Evolutionary conservation across 2,888 invertebrate species (phyloP).

Genomic region (Thera obeliscata): DNA sequence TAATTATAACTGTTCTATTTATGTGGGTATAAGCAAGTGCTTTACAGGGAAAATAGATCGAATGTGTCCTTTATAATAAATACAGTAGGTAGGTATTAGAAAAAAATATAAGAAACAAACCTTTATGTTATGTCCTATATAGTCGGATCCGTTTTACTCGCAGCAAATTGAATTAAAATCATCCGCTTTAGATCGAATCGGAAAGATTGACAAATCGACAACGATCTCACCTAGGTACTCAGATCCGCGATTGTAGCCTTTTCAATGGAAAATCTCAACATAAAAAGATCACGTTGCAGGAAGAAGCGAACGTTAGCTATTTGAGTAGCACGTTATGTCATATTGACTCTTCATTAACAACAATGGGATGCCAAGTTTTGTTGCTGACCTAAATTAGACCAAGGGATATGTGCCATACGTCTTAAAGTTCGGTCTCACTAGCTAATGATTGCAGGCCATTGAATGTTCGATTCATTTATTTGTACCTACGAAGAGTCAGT

Average conservation of each 20-base stretch:
- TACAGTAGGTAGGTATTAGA: no score
- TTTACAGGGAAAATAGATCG: no score
- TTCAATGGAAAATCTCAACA: slow-evolving; percentile 6
- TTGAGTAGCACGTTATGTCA: slow-evolving; percentile 40
- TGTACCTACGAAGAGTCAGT: slow-evolving; percentile 33
- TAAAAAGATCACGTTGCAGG: slow-evolving; percentile 19
- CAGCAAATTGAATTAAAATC: no score
- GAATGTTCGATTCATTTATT: slow-evolving; percentile 36
- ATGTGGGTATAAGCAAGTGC: no score
- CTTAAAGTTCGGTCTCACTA: slow-evolving; percentile 23
- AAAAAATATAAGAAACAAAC: no score
- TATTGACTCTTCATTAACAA: slow-evolving; percentile 43
- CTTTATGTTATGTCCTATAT: no score
- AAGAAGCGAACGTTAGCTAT: slow-evolving; percentile 30
- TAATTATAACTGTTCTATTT: no score
- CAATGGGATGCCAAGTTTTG: slow-evolving; percentile 43
- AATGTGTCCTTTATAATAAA: no score
- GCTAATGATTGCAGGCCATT: slow-evolving; percentile 31
- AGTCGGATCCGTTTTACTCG: no score
- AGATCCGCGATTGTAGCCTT: background rate
- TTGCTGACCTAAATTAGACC: slow-evolving; percentile 38
- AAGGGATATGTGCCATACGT: slow-evolving; percentile 28
- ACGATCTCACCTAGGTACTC: no score
- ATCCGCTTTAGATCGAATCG: no score
- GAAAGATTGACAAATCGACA: no score